Base-by-base conservation (phyloP, 1,140 invertebrate genomes). In the Limonius californicus region DNA sequence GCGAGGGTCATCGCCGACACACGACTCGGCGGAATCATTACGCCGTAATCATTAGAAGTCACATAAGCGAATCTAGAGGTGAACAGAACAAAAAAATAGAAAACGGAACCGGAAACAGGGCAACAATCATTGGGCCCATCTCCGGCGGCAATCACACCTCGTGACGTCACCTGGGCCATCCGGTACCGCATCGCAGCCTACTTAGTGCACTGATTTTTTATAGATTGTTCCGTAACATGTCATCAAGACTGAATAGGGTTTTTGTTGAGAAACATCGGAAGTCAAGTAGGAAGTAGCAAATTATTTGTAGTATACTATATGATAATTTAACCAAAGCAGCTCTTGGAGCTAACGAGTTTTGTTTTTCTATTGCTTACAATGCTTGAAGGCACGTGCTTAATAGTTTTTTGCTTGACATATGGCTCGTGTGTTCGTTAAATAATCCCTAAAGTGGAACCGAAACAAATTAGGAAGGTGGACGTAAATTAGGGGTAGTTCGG, bases 91-190 rank as follows among this genome's bases (percentile, higher is more conserved):
- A 39, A 39, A 42, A 43, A 42, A 61, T 60, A 57, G 58, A 64
- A 62, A 69, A 65, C 69, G 69, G 67, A 70, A 70, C 62, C 65
- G 69, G 69, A 70, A 62, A 62, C 59, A 54, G 19, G 23, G 27
- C 39, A 67, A 68, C 69, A 63, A 65, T 68, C 69, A 70, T 62
- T 54, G 67, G 57, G 67, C 67, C 57, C 67, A 70, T 70, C 69
- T 70, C 69, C 69, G 69, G 69, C 61, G 58, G 58, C 61, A 68
- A 66, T 70, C 66, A 70, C 67, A 70, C 67, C 67, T 70, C 65
- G 55, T 68, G 62, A 68, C 64, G 62, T 65, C 64, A 67, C 59
- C 45, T 55, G 23, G 43, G 45, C 59, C 59, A 68, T 70, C 64
- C 69, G 67, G 67, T 65, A 61, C 12, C 21, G 23, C 53, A 50